Evolutionary conservation across 2,113 vertebrate genomes (phyloP).

Genomic region (Agapornis roseicollis): DNA sequence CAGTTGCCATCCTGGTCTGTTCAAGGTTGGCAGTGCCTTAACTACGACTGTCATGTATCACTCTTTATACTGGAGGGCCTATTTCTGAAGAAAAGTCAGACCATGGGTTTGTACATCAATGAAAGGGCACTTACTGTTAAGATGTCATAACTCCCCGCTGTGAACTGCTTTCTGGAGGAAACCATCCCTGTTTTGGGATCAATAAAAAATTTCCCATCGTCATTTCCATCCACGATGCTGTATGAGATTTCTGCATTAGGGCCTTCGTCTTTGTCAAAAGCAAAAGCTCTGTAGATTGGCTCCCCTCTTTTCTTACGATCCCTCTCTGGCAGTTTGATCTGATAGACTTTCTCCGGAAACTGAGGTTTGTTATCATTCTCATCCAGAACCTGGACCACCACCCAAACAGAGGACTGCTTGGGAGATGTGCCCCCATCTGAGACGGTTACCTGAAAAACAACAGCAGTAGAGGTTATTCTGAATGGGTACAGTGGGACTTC

Average conservation of each 20-base stretch:
- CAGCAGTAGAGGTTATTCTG: background rate
- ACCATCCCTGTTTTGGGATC: conserved; percentile 95
- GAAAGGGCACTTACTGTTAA: conserved; percentile 83
- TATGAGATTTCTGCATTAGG: conserved; percentile 93
- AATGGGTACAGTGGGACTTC: background rate
- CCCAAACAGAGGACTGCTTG: conserved; percentile 88
- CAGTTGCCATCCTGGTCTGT: background rate
- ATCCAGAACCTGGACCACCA: conserved; percentile 90
- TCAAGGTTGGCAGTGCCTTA: background rate
- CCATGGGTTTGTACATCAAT: background rate
- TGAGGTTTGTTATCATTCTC: conserved; percentile 96
- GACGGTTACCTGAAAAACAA: conserved; percentile 83
- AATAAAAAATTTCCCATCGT: conserved; percentile 94
- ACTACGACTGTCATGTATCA: background rate
- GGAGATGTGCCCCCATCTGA: conserved; percentile 87
- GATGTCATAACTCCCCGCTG: conserved; percentile 92
- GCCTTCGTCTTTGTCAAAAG: conserved; percentile 91
- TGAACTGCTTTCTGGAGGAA: conserved; percentile 93
- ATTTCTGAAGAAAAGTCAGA: background rate
- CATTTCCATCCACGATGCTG: conserved; percentile 92
- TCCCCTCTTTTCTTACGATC: conserved; percentile 91
- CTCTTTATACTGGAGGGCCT: background rate
- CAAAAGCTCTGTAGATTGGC: conserved; percentile 92
- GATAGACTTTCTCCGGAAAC: conserved; percentile 94
- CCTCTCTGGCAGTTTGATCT: conserved; percentile 91